A percentile compares a stretch with the other conserved stretches of the same genome.
Conservation (phyloP, 2,113 vertebrate species). For the Lontra canadensis region DNA sequence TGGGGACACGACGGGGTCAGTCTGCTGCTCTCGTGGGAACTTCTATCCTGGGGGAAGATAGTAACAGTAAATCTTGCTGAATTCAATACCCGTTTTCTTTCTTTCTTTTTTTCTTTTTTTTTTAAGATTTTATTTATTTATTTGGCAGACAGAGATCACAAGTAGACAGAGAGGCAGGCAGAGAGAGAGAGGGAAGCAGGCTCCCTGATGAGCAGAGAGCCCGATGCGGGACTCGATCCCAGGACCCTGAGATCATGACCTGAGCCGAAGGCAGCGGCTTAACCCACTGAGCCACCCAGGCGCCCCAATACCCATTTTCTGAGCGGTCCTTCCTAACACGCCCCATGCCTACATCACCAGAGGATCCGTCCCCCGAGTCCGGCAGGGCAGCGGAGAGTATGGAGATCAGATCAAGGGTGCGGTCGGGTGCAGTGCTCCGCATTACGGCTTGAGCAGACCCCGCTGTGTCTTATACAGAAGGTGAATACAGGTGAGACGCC, state of each 20-base stretch:
- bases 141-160: no score
- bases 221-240: no score
- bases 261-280: no score
- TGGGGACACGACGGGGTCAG: neutral
- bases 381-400: fast-evolving
- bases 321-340: neutral
- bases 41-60: neutral
- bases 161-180: no score
- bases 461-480: fast-evolving
- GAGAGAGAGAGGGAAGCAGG: no score
- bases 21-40: no score
- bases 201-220: no score
- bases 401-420: neutral
- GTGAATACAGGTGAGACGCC: neutral
- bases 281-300: no score
- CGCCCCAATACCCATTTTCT: neutral
- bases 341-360: neutral
- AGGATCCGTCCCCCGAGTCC: no score
- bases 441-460: neutral
- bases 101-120: no score
- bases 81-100: neutral
- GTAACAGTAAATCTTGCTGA: neutral
- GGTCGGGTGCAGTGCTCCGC: fast-evolving
- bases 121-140: no score
- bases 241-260: no score